Base-by-base conservation (phyloP, 1,140 invertebrate genomes). In the Hyles vespertilio region DNA sequence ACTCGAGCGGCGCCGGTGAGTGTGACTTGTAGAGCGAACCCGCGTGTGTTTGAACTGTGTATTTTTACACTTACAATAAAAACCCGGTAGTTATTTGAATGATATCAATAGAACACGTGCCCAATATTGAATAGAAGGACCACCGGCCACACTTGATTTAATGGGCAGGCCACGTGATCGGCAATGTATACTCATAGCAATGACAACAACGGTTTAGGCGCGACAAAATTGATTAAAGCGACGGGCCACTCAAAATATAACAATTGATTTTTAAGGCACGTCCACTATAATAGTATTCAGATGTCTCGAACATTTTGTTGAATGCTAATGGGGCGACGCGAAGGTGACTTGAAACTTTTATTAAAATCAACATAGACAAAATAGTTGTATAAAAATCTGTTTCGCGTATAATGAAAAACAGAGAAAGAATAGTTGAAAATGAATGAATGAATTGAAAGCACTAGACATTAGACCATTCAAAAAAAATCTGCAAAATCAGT, bases 161-260 rank as follows among this genome's bases (percentile, higher is more conserved):
- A 64, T 63, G 56, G 56, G 22, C 44, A 49, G 48, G 60, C 63
- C 66, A 60, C 67, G 67, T 68, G 72, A 78, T 69, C 65, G 62
- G 34, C 61, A 62, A 65, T 74, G 74, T 77, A 61, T 59, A 64
- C 72, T 63, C 72, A 79, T 81, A 78, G 55, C 65, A 79, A 83
- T 79, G 69, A 79, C 69, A 36, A 50, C 55, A 60, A 56, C 48
- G 59, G 40, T 52, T 69, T 58, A 59, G 59, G 63, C 60, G 61
- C 64, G 65, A 70, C 69, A 61, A 67, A 69, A 73, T 70, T 67
- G 72, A 77, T 73, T 61, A 67, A 72, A 74, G 71, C 69, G 64
- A 70, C 58, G 62, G 60, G 65, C 66, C 60, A 65, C 61, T 43
- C 12, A 36, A 36, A 65, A 73, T 69, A 61, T 66, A 65, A 64